A percentile compares a stretch with the other conserved stretches of the same genome.
These are phyloP conservation scores for Oasisia sp. DNA, from an alignment of 2,888 invertebrate genomes.

Conservation along the genomic window DNA sequence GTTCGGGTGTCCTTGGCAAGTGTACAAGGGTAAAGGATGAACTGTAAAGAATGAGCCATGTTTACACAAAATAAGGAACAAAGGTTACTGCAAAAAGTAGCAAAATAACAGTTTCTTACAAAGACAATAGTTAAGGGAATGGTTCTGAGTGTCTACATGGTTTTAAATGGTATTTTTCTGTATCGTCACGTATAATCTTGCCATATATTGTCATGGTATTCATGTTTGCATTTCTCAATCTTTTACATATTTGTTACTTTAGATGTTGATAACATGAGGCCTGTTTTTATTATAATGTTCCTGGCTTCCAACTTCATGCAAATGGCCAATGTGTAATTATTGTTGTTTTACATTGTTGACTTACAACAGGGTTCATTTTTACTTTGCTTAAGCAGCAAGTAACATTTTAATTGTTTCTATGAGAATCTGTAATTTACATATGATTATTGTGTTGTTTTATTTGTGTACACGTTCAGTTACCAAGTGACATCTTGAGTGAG, in stretches of 20 bases:
- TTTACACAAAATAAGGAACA: neutral
- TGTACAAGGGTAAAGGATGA: constrained; percentile 30
- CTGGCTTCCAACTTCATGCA: neutral
- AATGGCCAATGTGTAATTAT: neutral
- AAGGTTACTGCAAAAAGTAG: neutral
- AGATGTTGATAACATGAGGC: neutral
- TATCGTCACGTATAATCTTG: neutral
- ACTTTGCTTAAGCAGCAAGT: neutral
- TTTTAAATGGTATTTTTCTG: neutral
- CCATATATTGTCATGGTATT: neutral
- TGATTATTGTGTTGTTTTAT: neutral
- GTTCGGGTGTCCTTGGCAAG: constrained; percentile 40
- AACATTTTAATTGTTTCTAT: too few relatives aligned
- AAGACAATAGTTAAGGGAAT: neutral
- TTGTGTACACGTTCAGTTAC: neutral
- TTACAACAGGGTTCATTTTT: neutral
- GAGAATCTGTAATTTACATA: neutral
- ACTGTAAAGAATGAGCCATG: neutral
- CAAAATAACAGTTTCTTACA: neutral
- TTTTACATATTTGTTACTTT: neutral
- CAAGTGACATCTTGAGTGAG: neutral
- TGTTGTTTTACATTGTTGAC: neutral
- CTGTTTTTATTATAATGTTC: neutral
- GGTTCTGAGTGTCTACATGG: neutral
- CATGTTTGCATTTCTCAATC: neutral